phyloP scores from a whole-genome alignment of 2,888 invertebrate species.

The Plebejus melissa region DNA sequence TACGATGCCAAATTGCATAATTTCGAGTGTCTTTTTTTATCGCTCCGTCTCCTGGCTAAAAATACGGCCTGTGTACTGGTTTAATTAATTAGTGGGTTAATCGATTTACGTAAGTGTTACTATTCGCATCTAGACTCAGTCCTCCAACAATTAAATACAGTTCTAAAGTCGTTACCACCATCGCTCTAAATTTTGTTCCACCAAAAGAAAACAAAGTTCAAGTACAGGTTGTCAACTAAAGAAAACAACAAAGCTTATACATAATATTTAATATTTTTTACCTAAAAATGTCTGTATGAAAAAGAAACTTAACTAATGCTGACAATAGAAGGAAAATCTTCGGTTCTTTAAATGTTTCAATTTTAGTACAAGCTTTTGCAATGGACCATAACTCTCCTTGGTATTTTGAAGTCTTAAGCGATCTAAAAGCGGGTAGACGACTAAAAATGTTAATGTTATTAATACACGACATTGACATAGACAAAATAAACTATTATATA shows the following conservation, averaged over 20 bases:
- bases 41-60: conserved; percentile 16
- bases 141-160: not conserved
- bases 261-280: too few species aligned
- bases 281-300: too few species aligned
- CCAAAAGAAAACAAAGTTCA: not conserved
- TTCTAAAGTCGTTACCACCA: not conserved
- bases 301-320: too few species aligned
- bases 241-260: too few species aligned
- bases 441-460: not conserved
- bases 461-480: conserved; percentile 14
- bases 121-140: not conserved
- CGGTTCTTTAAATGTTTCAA: too few species aligned
- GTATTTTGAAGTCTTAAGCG: not conserved
- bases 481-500: conserved; percentile 10
- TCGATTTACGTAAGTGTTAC: conserved; percentile 16
- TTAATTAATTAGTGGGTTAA: conserved; percentile 21
- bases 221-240: too few species aligned
- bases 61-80: conserved; percentile 14
- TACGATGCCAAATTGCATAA: conserved; percentile 26
- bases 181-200: not conserved
- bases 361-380: too few species aligned
- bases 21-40: conserved; percentile 27
- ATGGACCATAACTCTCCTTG: too few species aligned
- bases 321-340: too few species aligned
- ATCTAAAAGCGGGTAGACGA: conserved; percentile 4